These are phyloP conservation scores for Cepaea nemoralis DNA, from an alignment of 1,140 invertebrate genomes.

Conservation along the genomic window DNA sequence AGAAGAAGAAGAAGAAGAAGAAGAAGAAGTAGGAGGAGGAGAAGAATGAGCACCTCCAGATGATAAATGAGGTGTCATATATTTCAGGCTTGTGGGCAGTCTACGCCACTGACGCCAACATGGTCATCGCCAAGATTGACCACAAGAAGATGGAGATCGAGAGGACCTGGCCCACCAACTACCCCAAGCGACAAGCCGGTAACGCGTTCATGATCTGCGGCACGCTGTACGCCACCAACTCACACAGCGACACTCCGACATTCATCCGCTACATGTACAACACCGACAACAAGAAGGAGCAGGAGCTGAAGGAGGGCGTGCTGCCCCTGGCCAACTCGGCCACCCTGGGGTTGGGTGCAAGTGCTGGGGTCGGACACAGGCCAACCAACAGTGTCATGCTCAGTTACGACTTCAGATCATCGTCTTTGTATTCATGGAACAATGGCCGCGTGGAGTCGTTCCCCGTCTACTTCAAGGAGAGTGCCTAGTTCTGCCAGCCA, in stretches of 20 bases:
- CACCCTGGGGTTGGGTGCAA: slow-evolving; percentile 5
- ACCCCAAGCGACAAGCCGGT: slow-evolving; percentile 52
- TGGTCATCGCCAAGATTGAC: slow-evolving; percentile 62
- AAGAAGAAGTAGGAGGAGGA: too few relatives aligned
- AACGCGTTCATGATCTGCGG: slow-evolving; percentile 68
- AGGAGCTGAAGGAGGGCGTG: slow-evolving; percentile 42
- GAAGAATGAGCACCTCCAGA: too few relatives aligned
- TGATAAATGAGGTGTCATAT: too few relatives aligned
- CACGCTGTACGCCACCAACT: slow-evolving; percentile 60
- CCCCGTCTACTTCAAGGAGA: slow-evolving; percentile 42
- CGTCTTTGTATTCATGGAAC: slow-evolving; percentile 62
- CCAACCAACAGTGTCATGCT: slow-evolving; percentile 55
- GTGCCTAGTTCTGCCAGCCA: not conserved
- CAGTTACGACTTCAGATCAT: slow-evolving; percentile 57
- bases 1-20: too few relatives aligned
- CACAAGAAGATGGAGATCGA: slow-evolving; percentile 53
- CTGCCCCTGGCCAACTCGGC: slow-evolving; percentile 55
- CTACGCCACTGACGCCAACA: slow-evolving; percentile 61
- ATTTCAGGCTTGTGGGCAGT: slow-evolving; percentile 62
- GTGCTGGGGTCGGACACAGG: not conserved
- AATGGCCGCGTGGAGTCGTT: slow-evolving; percentile 58
- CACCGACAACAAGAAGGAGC: slow-evolving; percentile 58
- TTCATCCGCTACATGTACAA: slow-evolving; percentile 63
- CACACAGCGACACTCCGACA: slow-evolving; percentile 57
- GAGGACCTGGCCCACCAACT: slow-evolving; percentile 55